Base-by-base conservation (phyloP, 2,888 invertebrate species). In the Nycteola revayana region DNA sequence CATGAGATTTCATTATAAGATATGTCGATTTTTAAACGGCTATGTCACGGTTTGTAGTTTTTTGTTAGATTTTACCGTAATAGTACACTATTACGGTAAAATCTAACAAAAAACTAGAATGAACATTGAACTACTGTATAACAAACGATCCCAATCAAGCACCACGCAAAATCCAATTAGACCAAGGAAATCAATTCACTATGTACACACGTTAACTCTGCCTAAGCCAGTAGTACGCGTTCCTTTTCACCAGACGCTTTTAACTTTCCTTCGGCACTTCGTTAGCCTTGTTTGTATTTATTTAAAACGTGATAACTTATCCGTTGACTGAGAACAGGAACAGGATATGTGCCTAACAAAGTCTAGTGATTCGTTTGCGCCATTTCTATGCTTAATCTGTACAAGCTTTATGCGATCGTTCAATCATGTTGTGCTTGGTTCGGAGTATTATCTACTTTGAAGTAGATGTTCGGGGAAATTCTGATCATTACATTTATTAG, bases 211-310 rank as follows among this genome's bases (percentile, higher is more conserved):
- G 4, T 9, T 28, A 18, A 27, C 4, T 21, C 22, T 8, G 3
- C 10, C 23, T 28, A 36, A 31, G 48, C 55, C 39, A 36, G 14
- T 70, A 52, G 73, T 80, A 69, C 46, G 59, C 58, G 65, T 69
- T 55, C 65, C 71, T 72, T 65, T 66, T 68, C 66, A 64, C 69
- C 44, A 68, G 73, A 70, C 78, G 79, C 75, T 84, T 83, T 85
- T 77, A 85, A 83, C 79, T 81, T 79, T 75, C 75, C 77, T 79
- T 85, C 77, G 72, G 74, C 86, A 84, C 81, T 80, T 85, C 82
- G 81, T 87, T 87, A 86, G 78, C 60, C 59, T 61, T 76, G 74
- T 78, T 82, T 80, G 80, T 84, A 75, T 86, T 83, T 85, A 83
- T 85, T 85, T 80, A 78, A 69, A 76, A 62, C 73, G 72, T 78